Evolutionary conservation across 2,113 vertebrate species (phyloP).

Genomic region (Limnothrissa miodon): DNA sequence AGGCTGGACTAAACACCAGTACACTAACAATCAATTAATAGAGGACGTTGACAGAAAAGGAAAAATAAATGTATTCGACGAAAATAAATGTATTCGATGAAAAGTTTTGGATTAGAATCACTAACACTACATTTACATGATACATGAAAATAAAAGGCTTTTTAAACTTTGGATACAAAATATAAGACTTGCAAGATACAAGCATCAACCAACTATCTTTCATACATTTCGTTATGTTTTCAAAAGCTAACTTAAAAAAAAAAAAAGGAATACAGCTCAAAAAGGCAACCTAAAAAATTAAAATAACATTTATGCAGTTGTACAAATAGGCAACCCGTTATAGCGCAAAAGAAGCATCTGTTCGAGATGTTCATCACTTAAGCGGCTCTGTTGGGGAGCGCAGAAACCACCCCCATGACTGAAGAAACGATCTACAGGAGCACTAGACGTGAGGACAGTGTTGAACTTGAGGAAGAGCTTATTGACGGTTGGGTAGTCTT

Average conservation of each 20-base stretch:
- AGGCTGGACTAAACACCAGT: not conserved
- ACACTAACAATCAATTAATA: not conserved
- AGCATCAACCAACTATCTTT: not conserved
- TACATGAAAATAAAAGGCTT: not conserved
- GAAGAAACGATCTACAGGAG: conserved; percentile 68
- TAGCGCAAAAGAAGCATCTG: conserved; percentile 68
- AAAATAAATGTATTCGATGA: no score
- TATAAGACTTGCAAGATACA: not conserved
- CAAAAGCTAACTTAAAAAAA: not conserved
- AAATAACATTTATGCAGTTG: not conserved
- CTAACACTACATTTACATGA: not conserved
- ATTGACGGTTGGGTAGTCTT: conserved; percentile 69
- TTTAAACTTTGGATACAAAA: not conserved
- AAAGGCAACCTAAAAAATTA: not conserved
- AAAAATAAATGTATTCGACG: not conserved
- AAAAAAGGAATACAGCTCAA: not conserved
- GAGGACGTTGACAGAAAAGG: not conserved
- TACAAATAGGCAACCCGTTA: conserved; percentile 50
- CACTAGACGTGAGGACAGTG: conserved; percentile 68
- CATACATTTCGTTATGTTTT: not conserved
- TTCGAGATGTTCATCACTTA: conserved; percentile 70
- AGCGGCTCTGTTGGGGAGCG: conserved; percentile 62
- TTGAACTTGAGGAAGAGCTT: conserved; percentile 71
- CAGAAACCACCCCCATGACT: conserved; percentile 65
- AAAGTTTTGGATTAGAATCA: not conserved